phyloP scores from a whole-genome alignment of 2,888 invertebrate genomes.

The Entomobrya multifasciata region DNA sequence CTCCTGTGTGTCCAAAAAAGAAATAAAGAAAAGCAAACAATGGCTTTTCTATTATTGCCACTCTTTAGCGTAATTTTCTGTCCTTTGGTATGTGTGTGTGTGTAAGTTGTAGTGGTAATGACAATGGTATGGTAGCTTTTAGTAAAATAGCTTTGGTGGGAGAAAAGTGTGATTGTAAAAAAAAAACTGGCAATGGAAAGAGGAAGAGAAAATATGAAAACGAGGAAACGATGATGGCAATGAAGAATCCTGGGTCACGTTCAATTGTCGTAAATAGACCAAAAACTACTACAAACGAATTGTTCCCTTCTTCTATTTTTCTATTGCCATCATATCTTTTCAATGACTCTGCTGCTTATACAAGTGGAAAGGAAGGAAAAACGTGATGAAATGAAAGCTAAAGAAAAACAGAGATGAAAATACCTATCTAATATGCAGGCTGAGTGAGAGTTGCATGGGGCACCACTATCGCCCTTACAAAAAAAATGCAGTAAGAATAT shows the following conservation, averaged over 20 bases:
- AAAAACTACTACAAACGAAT: neutral
- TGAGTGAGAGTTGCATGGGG: neutral
- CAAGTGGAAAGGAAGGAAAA: neutral
- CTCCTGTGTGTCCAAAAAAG: constrained; percentile 12
- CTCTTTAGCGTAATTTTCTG: constrained; percentile 19
- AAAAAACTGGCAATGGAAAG: constrained; percentile 7
- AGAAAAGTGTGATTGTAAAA: constrained; percentile 17
- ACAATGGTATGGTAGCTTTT: constrained; percentile 41
- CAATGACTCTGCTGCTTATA: neutral
- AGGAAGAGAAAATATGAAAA: constrained; percentile 52
- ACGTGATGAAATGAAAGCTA: constrained; percentile 2
- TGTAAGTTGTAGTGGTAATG: neutral
- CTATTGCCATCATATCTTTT: constrained; percentile 40
- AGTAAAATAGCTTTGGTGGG: constrained; percentile 44
- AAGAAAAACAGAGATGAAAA: neutral
- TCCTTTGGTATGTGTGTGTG: neutral
- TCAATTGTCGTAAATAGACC: constrained; percentile 63
- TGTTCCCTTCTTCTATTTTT: neutral
- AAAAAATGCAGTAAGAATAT: neutral
- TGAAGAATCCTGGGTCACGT: constrained; percentile 68
- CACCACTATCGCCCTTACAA: neutral
- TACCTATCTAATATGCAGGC: neutral
- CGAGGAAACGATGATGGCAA: constrained; percentile 66
- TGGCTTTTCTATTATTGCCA: constrained; percentile 47
- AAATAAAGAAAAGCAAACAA: constrained; percentile 56